phyloP scores from a whole-genome alignment of 2,113 vertebrate genomes.

The Xiphophorus couchianus region DNA sequence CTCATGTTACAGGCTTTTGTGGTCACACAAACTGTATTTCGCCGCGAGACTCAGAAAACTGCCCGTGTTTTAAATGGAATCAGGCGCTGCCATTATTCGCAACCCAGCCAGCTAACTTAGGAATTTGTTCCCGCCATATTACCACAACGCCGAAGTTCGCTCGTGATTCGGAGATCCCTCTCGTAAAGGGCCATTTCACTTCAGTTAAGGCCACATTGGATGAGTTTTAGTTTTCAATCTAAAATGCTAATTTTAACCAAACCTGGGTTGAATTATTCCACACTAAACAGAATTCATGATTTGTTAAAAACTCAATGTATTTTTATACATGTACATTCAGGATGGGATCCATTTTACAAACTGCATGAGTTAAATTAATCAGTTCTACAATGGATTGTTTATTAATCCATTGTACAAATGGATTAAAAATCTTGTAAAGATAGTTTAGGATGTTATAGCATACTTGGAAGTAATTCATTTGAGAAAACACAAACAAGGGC shows the following conservation, averaged over 20 bases:
- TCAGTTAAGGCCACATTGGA: no score
- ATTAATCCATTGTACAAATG: no score
- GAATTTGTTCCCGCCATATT: constrained; percentile 79
- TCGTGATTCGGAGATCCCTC: background rate
- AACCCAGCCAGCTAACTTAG: constrained; percentile 52
- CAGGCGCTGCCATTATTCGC: constrained; percentile 2
- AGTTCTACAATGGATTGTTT: no score
- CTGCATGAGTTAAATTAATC: no score
- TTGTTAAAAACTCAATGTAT: no score
- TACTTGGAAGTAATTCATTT: no score
- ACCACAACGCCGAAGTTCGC: constrained; percentile 2
- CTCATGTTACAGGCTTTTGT: constrained; percentile 21
- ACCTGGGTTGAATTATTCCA: background rate
- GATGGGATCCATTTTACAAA: no score
- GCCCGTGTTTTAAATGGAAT: constrained; percentile 26
- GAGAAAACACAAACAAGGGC: no score
- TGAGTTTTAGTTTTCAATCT: background rate
- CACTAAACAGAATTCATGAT: no score
- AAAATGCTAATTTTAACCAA: background rate
- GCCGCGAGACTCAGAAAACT: background rate
- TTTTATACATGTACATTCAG: no score
- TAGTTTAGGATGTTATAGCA: no score
- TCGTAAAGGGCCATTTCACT: background rate
- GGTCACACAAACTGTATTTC: background rate
- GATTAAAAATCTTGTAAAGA: no score